Evolutionary conservation across 2,113 vertebrate genomes (phyloP).

Genomic region (Zosterops hypoxanthus): DNA sequence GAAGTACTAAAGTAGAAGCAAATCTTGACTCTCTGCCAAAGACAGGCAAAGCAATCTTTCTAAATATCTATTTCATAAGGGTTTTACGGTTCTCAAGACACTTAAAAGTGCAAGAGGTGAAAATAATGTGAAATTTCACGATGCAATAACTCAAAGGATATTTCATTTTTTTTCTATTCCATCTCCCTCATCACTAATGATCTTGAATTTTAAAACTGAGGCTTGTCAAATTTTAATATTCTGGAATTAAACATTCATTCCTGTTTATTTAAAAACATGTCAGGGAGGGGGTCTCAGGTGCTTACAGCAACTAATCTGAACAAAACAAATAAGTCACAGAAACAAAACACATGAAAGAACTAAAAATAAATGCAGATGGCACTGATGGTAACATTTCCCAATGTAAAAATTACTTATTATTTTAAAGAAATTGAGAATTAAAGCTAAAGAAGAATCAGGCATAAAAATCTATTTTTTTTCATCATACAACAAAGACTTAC

Average conservation of each 20-base stretch:
- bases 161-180: background rate
- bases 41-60: background rate
- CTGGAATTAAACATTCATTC: background rate
- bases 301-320: background rate
- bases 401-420: background rate
- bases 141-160: background rate
- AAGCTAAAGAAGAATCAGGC: background rate
- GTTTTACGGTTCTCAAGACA: background rate
- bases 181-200: background rate
- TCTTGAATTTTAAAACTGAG: background rate
- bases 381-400: background rate
- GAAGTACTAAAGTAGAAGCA: background rate
- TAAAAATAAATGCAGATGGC: background rate
- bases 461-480: background rate
- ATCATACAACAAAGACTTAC: background rate
- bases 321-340: background rate
- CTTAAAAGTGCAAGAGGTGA: background rate
- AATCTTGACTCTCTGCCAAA: background rate
- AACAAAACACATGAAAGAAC: background rate
- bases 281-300: rapidly evolving
- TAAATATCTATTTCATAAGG: background rate
- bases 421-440: background rate
- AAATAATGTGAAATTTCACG: background rate
- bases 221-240: background rate
- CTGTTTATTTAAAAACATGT: background rate